These are phyloP conservation scores for Terrapene triunguis DNA, from an alignment of 2,113 vertebrate species.

Conservation along the genomic window DNA sequence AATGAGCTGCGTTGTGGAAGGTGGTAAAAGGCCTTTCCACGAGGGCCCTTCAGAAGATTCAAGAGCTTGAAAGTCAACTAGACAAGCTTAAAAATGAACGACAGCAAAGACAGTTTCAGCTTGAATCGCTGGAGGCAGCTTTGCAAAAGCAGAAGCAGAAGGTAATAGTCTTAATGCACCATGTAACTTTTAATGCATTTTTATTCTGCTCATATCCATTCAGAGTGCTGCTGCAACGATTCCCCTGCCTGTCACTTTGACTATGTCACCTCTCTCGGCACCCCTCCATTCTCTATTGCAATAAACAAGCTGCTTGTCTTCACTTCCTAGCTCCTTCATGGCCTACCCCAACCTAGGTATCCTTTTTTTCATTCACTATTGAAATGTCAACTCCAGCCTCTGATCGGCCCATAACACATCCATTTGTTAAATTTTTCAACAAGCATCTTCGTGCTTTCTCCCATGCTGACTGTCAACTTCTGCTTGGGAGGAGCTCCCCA, in stretches of 20 bases:
- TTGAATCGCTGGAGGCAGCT: conserved; percentile 90
- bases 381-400: background rate
- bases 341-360: background rate
- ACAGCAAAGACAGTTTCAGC: conserved; percentile 91
- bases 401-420: background rate
- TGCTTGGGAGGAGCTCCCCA: no score
- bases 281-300: background rate
- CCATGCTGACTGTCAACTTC: no score
- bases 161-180: conserved; percentile 65
- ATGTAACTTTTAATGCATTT: background rate
- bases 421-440: background rate
- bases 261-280: background rate
- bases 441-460: background rate
- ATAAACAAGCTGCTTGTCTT: background rate
- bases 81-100: conserved; percentile 90
- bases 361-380: background rate
- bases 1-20: conserved; percentile 95
- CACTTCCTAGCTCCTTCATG: background rate
- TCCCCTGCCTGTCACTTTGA: background rate
- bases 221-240: background rate
- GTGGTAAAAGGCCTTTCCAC: conserved; percentile 93
- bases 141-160: conserved; percentile 95
- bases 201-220: background rate
- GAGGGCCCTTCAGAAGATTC: conserved; percentile 92
- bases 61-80: conserved; percentile 90